Base-by-base conservation (phyloP, 2,888 invertebrate species). In the Archips xylosteana region DNA sequence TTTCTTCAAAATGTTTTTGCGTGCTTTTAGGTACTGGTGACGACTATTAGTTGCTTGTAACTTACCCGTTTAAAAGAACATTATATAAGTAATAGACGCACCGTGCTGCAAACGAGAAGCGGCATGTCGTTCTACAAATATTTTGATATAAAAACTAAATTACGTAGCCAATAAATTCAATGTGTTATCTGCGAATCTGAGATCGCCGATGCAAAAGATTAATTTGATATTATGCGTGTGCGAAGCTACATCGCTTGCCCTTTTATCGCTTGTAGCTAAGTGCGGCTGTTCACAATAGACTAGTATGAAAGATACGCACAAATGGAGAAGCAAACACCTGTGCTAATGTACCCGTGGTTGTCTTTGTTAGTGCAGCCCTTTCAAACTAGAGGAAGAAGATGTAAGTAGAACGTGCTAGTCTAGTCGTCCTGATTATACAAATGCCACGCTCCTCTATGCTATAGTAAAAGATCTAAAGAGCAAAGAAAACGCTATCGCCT, bases 381-480 rank as follows among this genome's bases (percentile, higher is more conserved):
- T 57, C 12, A n/a, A 32, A 57, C 23, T 57, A 57, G 3, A 49
- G n/a, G 3, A 57, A 57, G 2, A 12, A 57, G 57, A 10, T 23
- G 23, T 10, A 23, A 4, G 57, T 57, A 57, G 32, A 57, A 9
- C 32, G 32, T 57, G 57, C 57, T 57, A 57, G 57, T 54, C 54
- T 57, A 57, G 32, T 54, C 54, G 23, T 54, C 54, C 54, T 54
- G 54, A 12, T 32, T 10, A 32, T 23, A 32, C 10, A 23, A 57
- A 15, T 9, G 23, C 23, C 54, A 57, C 2, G 32, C 54, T 57
- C 32, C 54, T 3, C 9, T 57, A 15, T 57, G 32, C 54, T 15
- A 8, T 10, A 57, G 23, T 32, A 57, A 57, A 57, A 49, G 49
- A 15, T 23, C 75, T 67, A 61, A 61, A 61, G 60, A 13, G 34